Conservation (phyloP, 2,888 invertebrate genomes). For the Hirtodrosophila trivittata region DNA sequence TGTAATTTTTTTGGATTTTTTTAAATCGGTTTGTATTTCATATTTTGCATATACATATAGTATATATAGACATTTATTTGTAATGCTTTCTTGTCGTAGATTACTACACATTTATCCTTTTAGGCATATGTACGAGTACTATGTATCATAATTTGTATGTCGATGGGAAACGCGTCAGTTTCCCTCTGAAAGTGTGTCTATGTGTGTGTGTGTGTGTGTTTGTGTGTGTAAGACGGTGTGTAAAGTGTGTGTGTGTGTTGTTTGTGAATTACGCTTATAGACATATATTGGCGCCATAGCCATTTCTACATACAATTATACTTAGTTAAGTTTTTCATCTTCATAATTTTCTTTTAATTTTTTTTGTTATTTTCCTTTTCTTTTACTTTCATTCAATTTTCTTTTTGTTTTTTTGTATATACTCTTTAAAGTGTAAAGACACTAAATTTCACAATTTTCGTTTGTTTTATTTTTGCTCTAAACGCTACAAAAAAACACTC, state of each 20-base stretch:
- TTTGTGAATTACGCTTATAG: constrained; percentile 48
- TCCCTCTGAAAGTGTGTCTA: constrained; percentile 17
- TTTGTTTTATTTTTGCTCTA: constrained; percentile 49
- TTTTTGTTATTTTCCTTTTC: constrained; percentile 9
- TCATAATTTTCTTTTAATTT: neutral
- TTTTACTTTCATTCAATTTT: constrained; percentile 7
- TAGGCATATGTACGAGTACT: constrained; percentile 71
- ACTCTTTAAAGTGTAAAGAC: constrained; percentile 81
- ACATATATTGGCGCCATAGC: constrained; percentile 38
- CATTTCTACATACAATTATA: constrained; percentile 55
- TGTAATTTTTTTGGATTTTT: constrained; percentile 21
- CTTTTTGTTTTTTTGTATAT: constrained; percentile 49
- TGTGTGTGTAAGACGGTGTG: constrained; percentile 11
- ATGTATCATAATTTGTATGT: constrained; percentile 58
- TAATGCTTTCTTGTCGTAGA: constrained; percentile 61
- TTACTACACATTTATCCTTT: constrained; percentile 75
- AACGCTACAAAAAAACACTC: constrained; percentile 48
- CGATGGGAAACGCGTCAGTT: constrained; percentile 17
- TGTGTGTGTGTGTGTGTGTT: constrained; percentile 21
- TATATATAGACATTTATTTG: constrained; percentile 72
- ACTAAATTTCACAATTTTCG: constrained; percentile 82
- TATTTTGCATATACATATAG: constrained; percentile 61
- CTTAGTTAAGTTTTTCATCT: constrained; percentile 48
- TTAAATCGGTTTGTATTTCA: constrained; percentile 32
- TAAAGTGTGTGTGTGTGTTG: constrained; percentile 18